Evolutionary conservation across 2,888 invertebrate species (phyloP).

Genomic region (Diplazon laetatorius): DNA sequence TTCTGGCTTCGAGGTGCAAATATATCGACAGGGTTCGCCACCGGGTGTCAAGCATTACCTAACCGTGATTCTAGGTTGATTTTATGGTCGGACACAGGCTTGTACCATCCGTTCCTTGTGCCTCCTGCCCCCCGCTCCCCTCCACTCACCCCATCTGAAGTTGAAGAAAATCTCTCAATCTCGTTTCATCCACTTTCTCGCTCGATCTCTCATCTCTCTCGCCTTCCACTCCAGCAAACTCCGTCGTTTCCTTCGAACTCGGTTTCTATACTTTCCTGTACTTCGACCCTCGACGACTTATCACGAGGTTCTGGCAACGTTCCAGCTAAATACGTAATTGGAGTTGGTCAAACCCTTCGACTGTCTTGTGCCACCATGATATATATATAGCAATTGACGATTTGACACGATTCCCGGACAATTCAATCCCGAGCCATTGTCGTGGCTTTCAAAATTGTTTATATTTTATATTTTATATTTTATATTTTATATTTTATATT

Average conservation of each 20-base stretch:
- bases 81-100: constrained; percentile 44
- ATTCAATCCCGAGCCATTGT: constrained; percentile 5
- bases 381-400: constrained; percentile 33
- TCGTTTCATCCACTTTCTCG: constrained; percentile 13
- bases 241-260: constrained; percentile 18
- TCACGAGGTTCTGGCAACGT: constrained; percentile 57
- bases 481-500: no score
- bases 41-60: constrained; percentile 47
- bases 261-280: constrained; percentile 34
- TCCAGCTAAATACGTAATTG: constrained; percentile 66
- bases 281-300: constrained; percentile 50
- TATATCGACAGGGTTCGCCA: constrained; percentile 58
- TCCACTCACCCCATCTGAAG: not conserved
- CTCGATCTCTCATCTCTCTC: constrained; percentile 32
- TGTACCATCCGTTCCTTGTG: constrained; percentile 1
- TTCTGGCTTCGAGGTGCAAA: constrained; percentile 65
- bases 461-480: not conserved
- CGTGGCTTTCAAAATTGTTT: constrained; percentile 2
- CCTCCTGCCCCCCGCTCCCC: not conserved
- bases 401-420: constrained; percentile 42
- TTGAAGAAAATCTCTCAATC: constrained; percentile 15
- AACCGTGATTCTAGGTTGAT: constrained; percentile 55
- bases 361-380: constrained; percentile 2
- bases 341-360: constrained; percentile 59
- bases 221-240: constrained; percentile 39